A percentile compares a stretch with the other conserved stretches of the same genome.
phyloP scores from a whole-genome alignment of 2,113 vertebrate species.

The Oncorhynchus masou region DNA sequence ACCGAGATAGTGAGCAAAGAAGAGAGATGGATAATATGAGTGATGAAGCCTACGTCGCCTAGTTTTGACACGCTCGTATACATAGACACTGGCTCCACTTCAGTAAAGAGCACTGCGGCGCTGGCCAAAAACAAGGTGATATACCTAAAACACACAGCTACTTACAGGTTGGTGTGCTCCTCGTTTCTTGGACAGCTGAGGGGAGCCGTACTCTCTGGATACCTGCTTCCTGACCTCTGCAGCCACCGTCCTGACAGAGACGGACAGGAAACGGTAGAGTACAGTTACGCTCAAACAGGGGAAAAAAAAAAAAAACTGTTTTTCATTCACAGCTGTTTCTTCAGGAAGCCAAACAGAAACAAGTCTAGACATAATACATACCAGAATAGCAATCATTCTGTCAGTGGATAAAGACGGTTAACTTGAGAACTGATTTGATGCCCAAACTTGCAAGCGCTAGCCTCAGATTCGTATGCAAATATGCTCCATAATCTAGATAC shows the following conservation, averaged over 20 bases:
- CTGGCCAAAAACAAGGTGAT: background rate
- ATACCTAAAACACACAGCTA: conserved; percentile 39
- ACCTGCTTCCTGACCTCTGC: conserved; percentile 90
- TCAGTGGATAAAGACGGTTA: background rate
- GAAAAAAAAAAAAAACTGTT: background rate
- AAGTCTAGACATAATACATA: background rate
- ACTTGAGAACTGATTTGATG: background rate
- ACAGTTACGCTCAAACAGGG: background rate
- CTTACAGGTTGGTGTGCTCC: conserved; percentile 78
- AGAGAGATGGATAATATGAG: background rate
- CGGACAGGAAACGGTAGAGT: conserved; percentile 10
- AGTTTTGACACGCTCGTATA: background rate
- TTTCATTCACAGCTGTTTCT: background rate
- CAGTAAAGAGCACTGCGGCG: background rate
- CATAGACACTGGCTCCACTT: background rate
- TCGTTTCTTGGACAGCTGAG: conserved; percentile 83
- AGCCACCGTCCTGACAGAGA: conserved; percentile 79
- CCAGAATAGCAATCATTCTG: background rate
- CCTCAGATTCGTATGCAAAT: background rate
- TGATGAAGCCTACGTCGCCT: background rate
- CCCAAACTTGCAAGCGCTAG: background rate
- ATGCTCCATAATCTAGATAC: no score
- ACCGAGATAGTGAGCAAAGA: background rate
- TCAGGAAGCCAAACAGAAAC: background rate
- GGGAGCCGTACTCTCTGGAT: conserved; percentile 85